Evolutionary conservation across 2,113 vertebrate genomes (phyloP), one percentile per base, ranked within the genome.

Genomic region (Myotis davidii): DNA sequence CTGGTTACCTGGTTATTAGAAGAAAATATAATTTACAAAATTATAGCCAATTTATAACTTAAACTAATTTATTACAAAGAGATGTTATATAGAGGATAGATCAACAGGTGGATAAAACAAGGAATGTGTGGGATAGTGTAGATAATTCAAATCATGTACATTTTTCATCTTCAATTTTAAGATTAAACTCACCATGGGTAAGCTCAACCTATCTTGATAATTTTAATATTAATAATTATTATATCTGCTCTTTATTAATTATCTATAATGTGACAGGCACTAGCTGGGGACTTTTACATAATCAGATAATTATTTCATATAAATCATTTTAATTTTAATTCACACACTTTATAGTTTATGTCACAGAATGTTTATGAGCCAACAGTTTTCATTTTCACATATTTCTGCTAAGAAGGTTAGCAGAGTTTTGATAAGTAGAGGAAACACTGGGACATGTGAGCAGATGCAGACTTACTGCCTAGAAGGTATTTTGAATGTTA

Each of bases 401-500:
- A 42, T 74, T 88, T 94, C 32, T 96, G 65, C 91, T 95, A 82
- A 69, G 64, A 92, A 92, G 83, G 79, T 95, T 92, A 96, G 18
- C 54, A 88, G 91, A 94, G 72, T 94, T 96, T 91, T 79, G 90
- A 93, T 92, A 93, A 79, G 61, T 67, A 94, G 92, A 92, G 42
- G 37, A 97, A 84, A 96, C 67, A 90, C 61, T 90, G 76, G 69
- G 59, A 90, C 6, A 85, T 86, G 64, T 78, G 83, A 92, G n/a
- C 95, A 96, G 95, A 94, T 90, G 70, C 27, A 96, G 37, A 94
- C 3, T 92, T 88, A 52, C 74, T 97, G 81, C 81, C 85, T 95
- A 88, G 94, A 96, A 96, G 85, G 85, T 86, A 96, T 97, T 96
- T 95, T 93, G 54, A 95, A 96, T 54, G 85, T 67, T 85, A 93